These are phyloP conservation scores for Eurytoma californica DNA, from an alignment of 2,888 invertebrate genomes.

Conservation along the genomic window DNA sequence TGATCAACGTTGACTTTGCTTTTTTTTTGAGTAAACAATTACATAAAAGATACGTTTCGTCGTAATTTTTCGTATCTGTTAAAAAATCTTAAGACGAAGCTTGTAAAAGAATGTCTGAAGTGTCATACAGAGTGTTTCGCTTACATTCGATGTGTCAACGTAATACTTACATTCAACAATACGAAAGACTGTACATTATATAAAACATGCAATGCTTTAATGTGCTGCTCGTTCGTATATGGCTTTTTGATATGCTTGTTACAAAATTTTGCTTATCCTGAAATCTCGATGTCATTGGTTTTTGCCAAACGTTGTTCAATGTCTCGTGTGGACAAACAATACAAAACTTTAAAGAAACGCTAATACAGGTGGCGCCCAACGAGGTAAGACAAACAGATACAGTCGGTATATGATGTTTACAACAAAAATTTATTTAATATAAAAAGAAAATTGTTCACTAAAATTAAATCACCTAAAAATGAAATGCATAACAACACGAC, in stretches of 20 bases:
- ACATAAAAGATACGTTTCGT: not conserved
- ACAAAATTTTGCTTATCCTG: not conserved
- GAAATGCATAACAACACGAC: constrained; percentile 19
- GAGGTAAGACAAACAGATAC: constrained; percentile 55
- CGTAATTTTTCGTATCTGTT: constrained; percentile 6
- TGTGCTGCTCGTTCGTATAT: constrained; percentile 37
- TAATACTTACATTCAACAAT: not conserved
- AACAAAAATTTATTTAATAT: not conserved
- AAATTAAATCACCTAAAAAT: constrained; percentile 23
- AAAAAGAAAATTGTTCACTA: not conserved
- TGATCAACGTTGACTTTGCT: constrained; percentile 19
- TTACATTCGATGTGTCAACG: constrained; percentile 39
- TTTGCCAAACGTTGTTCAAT: not conserved
- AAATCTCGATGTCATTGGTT: not conserved
- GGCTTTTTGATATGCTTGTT: constrained; percentile 10
- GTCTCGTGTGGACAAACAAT: not conserved
- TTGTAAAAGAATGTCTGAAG: constrained; percentile 17
- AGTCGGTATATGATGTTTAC: not conserved
- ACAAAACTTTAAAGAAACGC: constrained; percentile 8
- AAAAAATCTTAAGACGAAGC: constrained; percentile 8
- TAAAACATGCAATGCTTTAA: not conserved
- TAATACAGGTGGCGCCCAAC: constrained; percentile 42
- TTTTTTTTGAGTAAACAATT: not conserved
- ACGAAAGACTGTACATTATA: not conserved
- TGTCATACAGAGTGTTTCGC: constrained; percentile 57